Evolutionary conservation across 2,113 vertebrate genomes (phyloP).

Genomic region (Lepidothrix coronata): DNA sequence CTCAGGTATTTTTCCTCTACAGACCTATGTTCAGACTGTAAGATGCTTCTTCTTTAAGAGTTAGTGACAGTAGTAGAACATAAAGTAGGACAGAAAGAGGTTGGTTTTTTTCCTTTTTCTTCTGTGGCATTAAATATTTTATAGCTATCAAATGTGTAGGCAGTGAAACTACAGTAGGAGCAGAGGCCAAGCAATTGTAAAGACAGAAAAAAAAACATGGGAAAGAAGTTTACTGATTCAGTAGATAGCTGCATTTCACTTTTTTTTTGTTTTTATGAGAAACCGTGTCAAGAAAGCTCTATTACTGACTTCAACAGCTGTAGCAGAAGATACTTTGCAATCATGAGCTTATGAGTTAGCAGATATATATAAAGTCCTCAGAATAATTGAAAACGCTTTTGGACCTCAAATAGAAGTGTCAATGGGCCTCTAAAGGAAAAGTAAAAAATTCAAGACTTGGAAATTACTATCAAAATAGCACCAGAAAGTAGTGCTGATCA

Average conservation of each 20-base stretch:
- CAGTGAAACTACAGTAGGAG: not conserved
- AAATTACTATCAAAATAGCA: not conserved
- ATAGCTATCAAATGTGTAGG: not conserved
- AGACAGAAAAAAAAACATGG: not conserved
- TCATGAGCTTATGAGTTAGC: not conserved
- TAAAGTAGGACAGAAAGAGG: not conserved
- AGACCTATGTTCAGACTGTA: not conserved
- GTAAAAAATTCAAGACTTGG: not conserved
- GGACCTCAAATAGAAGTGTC: not conserved
- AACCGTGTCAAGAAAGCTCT: not conserved
- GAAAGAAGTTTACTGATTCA: not conserved
- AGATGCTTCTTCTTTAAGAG: not conserved
- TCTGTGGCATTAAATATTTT: not conserved
- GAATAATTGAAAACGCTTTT: not conserved
- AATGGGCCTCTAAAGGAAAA: not conserved
- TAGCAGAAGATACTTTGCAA: not conserved
- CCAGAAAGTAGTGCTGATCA: not conserved
- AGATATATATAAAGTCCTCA: not conserved
- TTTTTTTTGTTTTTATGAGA: not conserved
- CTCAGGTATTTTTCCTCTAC: not conserved
- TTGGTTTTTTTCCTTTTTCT: not conserved
- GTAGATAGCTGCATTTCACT: not conserved
- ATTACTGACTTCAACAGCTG: not conserved
- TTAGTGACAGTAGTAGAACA: not conserved
- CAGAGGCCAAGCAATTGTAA: not conserved